Conservation (phyloP, 2,113 vertebrate genomes). For the Apodemus sylvaticus region DNA sequence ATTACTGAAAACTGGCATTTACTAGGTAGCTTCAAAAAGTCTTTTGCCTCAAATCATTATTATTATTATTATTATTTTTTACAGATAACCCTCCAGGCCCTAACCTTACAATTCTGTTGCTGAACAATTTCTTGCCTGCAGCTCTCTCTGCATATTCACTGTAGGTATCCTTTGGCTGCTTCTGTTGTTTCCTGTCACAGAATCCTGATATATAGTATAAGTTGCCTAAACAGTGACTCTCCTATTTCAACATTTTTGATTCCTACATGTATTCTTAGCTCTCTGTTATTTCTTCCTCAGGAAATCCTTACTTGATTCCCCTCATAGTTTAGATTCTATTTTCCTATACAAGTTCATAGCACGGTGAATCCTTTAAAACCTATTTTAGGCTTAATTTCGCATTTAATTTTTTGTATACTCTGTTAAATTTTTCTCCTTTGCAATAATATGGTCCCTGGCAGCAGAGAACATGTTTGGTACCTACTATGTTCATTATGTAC, state of each 20-base stretch:
- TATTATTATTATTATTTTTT: neutral
- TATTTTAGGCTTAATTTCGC: neutral
- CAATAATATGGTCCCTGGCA: neutral
- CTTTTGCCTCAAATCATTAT: neutral
- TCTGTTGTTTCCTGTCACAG: neutral
- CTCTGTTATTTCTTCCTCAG: neutral
- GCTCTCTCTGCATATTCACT: neutral
- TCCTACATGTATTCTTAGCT: neutral
- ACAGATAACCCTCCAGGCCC: neutral
- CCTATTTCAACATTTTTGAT: neutral
- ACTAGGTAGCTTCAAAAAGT: neutral
- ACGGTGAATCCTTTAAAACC: neutral
- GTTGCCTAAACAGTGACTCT: neutral
- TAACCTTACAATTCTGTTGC: neutral
- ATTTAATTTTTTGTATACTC: neutral
- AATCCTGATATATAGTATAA: neutral
- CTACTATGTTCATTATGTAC: neutral
- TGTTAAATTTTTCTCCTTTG: neutral
- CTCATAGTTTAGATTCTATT: neutral
- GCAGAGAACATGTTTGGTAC: neutral
- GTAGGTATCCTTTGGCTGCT: neutral
- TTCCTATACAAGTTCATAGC: neutral
- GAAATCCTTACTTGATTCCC: neutral
- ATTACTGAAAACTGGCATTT: neutral
- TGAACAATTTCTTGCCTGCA: neutral